Conservation (phyloP, 1,140 invertebrate genomes). For the Bombus turneri region DNA sequence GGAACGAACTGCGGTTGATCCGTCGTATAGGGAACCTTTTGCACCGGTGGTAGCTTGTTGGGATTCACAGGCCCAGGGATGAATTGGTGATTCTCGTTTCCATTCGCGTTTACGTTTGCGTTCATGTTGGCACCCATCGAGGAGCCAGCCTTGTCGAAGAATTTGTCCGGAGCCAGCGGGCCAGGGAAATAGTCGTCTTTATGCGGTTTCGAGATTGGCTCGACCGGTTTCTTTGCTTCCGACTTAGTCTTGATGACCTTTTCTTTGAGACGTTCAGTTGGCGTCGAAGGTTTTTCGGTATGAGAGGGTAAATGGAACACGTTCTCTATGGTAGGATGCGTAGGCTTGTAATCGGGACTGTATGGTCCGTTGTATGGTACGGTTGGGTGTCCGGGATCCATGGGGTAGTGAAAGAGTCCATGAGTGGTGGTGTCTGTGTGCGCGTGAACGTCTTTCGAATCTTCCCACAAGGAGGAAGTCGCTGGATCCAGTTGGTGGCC, state of each 20-base stretch:
- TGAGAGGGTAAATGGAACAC: conserved; percentile 74
- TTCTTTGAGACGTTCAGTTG: conserved; percentile 61
- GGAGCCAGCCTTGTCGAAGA: conserved; percentile 56
- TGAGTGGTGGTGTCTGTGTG: conserved; percentile 36
- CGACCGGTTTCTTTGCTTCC: conserved; percentile 76
- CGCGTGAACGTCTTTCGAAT: conserved; percentile 48
- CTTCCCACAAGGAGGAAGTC: conserved; percentile 42
- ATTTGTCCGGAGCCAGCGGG: conserved; percentile 74
- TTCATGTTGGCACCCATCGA: conserved; percentile 1
- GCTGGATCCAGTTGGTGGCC: conserved; percentile 65
- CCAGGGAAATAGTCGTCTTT: conserved; percentile 75
- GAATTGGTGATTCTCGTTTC: conserved; percentile 34
- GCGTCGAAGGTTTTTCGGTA: conserved; percentile 66
- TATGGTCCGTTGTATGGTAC: conserved; percentile 80
- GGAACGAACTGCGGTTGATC: conserved; percentile 76
- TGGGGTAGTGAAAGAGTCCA: conserved; percentile 76
- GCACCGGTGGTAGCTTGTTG: conserved; percentile 62
- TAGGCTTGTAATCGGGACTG: conserved; percentile 79
- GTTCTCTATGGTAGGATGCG: conserved; percentile 73
- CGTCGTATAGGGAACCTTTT: conserved; percentile 47
- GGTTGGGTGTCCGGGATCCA: conserved; percentile 79
- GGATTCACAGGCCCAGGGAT: conserved; percentile 35
- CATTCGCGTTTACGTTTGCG: conserved; percentile 16
- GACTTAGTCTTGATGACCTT: conserved; percentile 69
- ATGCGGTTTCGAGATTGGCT: conserved; percentile 70